These are phyloP conservation scores for Drosophila gunungcola DNA, from an alignment of 1,140 invertebrate genomes.

Conservation along the genomic window DNA sequence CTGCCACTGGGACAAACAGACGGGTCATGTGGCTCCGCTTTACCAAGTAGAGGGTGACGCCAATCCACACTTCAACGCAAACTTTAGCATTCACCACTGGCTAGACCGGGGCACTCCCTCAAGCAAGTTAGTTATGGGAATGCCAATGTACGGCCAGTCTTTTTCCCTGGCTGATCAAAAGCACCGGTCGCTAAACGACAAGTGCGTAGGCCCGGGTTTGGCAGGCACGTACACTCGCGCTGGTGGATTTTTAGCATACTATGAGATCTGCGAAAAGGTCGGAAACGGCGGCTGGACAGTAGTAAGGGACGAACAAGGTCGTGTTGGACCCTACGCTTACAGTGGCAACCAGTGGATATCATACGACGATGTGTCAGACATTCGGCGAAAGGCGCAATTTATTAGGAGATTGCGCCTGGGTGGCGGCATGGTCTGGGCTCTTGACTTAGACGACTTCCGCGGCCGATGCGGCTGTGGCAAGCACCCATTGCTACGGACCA, in stretches of 20 bases:
- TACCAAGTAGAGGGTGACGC: constrained; percentile 90
- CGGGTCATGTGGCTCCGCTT: constrained; percentile 94
- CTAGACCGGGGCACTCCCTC: constrained; percentile 90
- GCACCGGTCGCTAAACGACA: constrained; percentile 88
- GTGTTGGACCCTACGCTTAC: constrained; percentile 91
- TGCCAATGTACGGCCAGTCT: constrained; percentile 94
- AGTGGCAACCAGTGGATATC: constrained; percentile 92
- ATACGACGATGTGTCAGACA: constrained; percentile 90
- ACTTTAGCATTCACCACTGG: constrained; percentile 94
- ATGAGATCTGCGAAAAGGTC: constrained; percentile 90
- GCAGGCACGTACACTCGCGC: constrained; percentile 92
- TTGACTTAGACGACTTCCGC: constrained; percentile 91
- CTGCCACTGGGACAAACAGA: constrained; percentile 96
- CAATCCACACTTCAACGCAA: constrained; percentile 91
- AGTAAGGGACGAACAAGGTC: constrained; percentile 87
- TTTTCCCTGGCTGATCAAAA: constrained; percentile 89
- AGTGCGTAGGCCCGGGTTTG: constrained; percentile 90
- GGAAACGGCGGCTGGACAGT: constrained; percentile 88
- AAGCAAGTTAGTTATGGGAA: constrained; percentile 91
- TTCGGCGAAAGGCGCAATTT: constrained; percentile 87
- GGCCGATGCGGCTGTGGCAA: constrained; percentile 88
- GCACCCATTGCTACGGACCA: constrained; percentile 86
- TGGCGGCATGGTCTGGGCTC: constrained; percentile 92
- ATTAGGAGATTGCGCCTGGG: constrained; percentile 87
- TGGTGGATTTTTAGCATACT: constrained; percentile 93